Percentiles rank a stretch among this genome's conserved stretches.
Evolutionary conservation across 2,888 invertebrate genomes (phyloP).

Genomic region (Lobophora halterata): DNA sequence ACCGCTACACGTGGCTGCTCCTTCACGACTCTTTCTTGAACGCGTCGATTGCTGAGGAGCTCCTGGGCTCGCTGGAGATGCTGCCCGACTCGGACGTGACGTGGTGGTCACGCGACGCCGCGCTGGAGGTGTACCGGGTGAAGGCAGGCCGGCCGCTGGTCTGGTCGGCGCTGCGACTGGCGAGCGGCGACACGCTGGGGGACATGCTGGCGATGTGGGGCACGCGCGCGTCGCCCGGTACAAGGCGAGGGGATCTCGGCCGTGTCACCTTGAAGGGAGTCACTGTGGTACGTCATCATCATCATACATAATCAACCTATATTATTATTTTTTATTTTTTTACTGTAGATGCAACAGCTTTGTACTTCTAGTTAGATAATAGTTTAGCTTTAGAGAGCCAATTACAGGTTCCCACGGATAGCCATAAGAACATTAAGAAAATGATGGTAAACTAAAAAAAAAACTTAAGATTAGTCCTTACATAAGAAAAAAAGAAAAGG

Average conservation of each 20-base stretch:
- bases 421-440: no score
- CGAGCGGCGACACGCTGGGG: constrained; percentile 20
- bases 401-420: no score
- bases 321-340: no score
- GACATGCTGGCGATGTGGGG: constrained; percentile 43
- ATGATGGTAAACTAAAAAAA: no score
- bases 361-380: no score
- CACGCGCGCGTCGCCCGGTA: constrained; percentile 41
- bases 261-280: constrained; percentile 48
- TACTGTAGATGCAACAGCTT: no score
- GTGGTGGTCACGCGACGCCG: constrained; percentile 41
- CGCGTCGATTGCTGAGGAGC: constrained; percentile 29
- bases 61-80: constrained; percentile 38
- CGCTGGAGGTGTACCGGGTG: constrained; percentile 55
- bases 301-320: no score
- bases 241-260: constrained; percentile 52
- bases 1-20: constrained; percentile 60
- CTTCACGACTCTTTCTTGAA: constrained; percentile 42
- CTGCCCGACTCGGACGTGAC: constrained; percentile 63
- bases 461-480: no score
- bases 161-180: constrained; percentile 36
- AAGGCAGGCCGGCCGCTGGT: constrained; percentile 39
- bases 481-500: no score
- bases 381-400: no score
- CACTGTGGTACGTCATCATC: constrained; percentile 52